Conservation (phyloP, 2,797 vertebrate genomes). For the Cuniculus paca region DNA sequence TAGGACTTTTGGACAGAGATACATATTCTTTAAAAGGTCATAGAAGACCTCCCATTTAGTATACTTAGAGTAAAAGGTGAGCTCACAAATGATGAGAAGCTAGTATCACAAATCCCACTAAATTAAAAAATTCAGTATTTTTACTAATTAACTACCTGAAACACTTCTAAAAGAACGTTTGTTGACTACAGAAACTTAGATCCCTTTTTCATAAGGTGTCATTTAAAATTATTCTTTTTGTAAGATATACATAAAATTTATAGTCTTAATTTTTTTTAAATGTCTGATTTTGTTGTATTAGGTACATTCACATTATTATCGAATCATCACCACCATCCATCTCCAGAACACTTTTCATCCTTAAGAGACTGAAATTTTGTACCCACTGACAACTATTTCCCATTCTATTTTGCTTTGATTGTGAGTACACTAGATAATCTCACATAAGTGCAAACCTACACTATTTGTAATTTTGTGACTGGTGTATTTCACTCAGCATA, state of each 20-base stretch:
- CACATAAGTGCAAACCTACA: background rate
- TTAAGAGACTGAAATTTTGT: slow-evolving; percentile 3
- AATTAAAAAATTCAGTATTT: background rate
- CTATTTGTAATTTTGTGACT: background rate
- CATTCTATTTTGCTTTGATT: background rate
- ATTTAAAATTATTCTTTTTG: slow-evolving; percentile 5
- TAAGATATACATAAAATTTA: background rate
- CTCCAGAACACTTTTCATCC: background rate
- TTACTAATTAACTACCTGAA: background rate
- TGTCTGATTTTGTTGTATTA: background rate
- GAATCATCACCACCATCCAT: background rate
- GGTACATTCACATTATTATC: background rate
- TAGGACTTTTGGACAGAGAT: background rate
- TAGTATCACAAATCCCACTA: background rate
- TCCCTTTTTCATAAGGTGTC: background rate
- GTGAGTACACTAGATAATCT: background rate
- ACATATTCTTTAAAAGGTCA: background rate
- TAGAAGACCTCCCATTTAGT: background rate
- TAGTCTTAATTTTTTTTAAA: background rate
- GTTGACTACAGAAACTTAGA: background rate
- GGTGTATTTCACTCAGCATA: background rate
- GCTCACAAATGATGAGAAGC: background rate
- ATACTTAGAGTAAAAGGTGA: slow-evolving; percentile 20
- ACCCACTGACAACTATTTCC: background rate
- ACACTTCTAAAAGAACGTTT: background rate